Evolutionary conservation across 2,888 invertebrate genomes (phyloP), one percentile per base, ranked within the genome.

Genomic region (Arge pagana): DNA sequence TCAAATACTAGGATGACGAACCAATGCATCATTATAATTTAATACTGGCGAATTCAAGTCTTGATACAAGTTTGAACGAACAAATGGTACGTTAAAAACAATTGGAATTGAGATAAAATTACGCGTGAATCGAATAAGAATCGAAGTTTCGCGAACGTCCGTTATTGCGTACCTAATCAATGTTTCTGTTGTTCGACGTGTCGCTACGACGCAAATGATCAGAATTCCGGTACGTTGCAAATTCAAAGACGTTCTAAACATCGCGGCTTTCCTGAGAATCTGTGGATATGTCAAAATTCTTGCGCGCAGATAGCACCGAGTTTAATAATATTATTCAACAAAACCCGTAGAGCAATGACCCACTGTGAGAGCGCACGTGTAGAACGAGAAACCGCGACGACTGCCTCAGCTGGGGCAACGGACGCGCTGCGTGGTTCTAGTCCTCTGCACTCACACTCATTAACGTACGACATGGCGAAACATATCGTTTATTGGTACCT

Each of bases 351-450:
- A 70, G 72, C 73, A 73, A 72, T 73, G 73, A 72, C 72, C 73
- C 60, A 73, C 64, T 73, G 68, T 62, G 65, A 63, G 57, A 60
- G 63, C 62, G 70, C 72, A 72, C 72, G 72, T 73, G 72, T 70
- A 64, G 59, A 56, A 41, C 39, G 54, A 42, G 63, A 72, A 72
- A 72, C 72, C 72, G 52, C 66, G 61, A 54, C 71, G 61, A 31
- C 68, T 48, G 64, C 72, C 72, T 71, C 72, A 49, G 53, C 43
- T 61, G 48, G 67, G 66, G 65, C 69, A 70, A 67, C 67, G 65
- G 65, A 65, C 68, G n/a, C n/a, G 67, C 68, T 60, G 58, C 65
- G 48, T 53, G 53, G 53, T 36, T 48, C 39, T 30, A 28, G 41
- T 42, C 43, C 16, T 18, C 48, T 52, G 28, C 42, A 40, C 48